Evolutionary conservation across 2,113 vertebrate species (phyloP).

Genomic region (Pachyramphus minor): DNA sequence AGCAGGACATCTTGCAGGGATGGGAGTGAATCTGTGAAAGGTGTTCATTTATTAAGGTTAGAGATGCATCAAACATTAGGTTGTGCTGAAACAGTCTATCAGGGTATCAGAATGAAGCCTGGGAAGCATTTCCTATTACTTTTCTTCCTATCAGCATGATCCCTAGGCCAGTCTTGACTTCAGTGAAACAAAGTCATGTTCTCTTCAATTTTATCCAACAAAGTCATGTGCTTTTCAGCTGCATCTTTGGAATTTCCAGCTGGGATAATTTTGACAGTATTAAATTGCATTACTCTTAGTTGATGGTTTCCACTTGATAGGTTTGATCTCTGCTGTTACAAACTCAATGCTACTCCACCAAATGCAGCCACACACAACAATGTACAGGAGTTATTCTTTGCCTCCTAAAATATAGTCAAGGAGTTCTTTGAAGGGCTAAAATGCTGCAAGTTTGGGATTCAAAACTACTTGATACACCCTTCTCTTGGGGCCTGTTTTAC

Average conservation of each 20-base stretch:
- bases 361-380: neutral
- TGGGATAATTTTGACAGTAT: rapidly evolving
- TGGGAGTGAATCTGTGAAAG: neutral
- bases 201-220: neutral
- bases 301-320: neutral
- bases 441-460: neutral
- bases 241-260: neutral
- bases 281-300: neutral
- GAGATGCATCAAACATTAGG: rapidly evolving
- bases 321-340: neutral
- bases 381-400: neutral
- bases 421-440: neutral
- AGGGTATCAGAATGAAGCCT: neutral
- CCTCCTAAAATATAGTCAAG: neutral
- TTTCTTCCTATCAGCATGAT: neutral
- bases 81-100: neutral
- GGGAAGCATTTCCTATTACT: neutral
- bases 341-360: neutral
- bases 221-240: neutral
- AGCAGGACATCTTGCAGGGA: neutral
- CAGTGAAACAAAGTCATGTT: too few relatives aligned
- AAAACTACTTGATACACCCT: neutral
- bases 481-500: neutral
- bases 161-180: neutral
- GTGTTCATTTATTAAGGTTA: neutral